Conservation (phyloP, 2,888 invertebrate species). For the Polydesmus complanatus region DNA sequence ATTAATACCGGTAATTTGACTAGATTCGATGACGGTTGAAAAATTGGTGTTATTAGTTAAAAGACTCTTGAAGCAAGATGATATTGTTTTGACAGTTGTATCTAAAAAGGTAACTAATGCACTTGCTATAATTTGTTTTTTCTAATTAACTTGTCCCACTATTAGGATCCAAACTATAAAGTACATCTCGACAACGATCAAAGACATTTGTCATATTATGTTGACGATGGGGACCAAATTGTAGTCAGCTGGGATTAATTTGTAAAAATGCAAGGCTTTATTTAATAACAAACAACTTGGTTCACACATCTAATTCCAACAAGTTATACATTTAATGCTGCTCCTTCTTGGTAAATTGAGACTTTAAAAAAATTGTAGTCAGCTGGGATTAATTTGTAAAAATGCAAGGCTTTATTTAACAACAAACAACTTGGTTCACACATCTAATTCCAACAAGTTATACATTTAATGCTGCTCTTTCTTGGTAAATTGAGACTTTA, state of each 20-base stretch:
- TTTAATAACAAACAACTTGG: too few relatives aligned
- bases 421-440: too few relatives aligned
- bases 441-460: too few relatives aligned
- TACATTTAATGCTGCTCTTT: too few relatives aligned
- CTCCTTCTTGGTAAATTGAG: too few relatives aligned
- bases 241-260: constrained; percentile 36
- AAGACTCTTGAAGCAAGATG: constrained; percentile 43
- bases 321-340: too few relatives aligned
- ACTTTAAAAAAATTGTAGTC: constrained; percentile 57
- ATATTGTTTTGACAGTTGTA: constrained; percentile 29
- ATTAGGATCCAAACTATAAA: constrained; percentile 46
- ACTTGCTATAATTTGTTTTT: too few relatives aligned
- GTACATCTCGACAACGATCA: constrained; percentile 56
- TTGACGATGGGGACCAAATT: constrained; percentile 69
- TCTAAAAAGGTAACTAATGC: constrained; percentile 33
- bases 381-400: constrained; percentile 9
- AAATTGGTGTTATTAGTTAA: constrained; percentile 67
- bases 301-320: too few relatives aligned
- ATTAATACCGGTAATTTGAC: too few relatives aligned
- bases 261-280: not conserved
- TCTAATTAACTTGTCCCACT: constrained; percentile 17
- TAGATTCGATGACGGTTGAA: constrained; percentile 63
- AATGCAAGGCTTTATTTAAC: not conserved
- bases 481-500: too few relatives aligned
- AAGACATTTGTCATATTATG: constrained; percentile 65